A percentile compares a stretch with the other conserved stretches of the same genome.
Conservation (phyloP, 2,888 invertebrate genomes). For the Germaria angustata region DNA sequence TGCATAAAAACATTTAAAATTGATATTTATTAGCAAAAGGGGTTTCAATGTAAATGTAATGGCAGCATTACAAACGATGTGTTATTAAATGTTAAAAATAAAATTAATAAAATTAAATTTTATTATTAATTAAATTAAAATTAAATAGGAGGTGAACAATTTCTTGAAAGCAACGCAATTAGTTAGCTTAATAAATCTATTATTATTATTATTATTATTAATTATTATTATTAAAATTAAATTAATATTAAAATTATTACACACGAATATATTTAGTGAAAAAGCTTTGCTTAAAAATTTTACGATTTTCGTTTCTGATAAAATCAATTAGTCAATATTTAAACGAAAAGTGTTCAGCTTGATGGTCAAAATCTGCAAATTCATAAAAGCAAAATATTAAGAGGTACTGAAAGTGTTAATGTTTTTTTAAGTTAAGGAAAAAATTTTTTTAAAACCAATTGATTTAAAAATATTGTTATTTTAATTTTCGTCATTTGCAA, state of each 20-base stretch:
- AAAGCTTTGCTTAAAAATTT: conserved; percentile 28
- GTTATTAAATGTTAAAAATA: conserved; percentile 46
- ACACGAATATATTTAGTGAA: conserved; percentile 30
- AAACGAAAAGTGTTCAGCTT: too few relatives aligned
- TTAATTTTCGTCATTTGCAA: too few relatives aligned
- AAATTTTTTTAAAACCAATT: too few relatives aligned
- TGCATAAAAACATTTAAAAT: background rate
- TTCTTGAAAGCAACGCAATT: conserved; percentile 61
- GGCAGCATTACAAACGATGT: conserved; percentile 25
- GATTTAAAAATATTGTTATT: too few relatives aligned
- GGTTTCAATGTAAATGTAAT: conserved; percentile 60
- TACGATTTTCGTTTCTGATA: background rate
- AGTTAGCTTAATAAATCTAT: conserved; percentile 65
- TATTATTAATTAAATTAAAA: conserved; percentile 50
- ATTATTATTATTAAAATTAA: background rate
- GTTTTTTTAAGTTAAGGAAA: too few relatives aligned
- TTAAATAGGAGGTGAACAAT: conserved; percentile 37
- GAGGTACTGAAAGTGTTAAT: too few relatives aligned
- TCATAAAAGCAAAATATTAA: too few relatives aligned
- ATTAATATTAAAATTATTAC: background rate
- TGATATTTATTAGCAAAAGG: conserved; percentile 58
- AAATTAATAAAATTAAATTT: conserved; percentile 27
- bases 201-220: conserved; percentile 31
- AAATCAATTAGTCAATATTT: background rate
- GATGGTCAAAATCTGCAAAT: too few relatives aligned